Evolutionary conservation across 2,797 vertebrate genomes (phyloP), one percentile per base, ranked within the genome.

Genomic region (Xenops minutus): DNA sequence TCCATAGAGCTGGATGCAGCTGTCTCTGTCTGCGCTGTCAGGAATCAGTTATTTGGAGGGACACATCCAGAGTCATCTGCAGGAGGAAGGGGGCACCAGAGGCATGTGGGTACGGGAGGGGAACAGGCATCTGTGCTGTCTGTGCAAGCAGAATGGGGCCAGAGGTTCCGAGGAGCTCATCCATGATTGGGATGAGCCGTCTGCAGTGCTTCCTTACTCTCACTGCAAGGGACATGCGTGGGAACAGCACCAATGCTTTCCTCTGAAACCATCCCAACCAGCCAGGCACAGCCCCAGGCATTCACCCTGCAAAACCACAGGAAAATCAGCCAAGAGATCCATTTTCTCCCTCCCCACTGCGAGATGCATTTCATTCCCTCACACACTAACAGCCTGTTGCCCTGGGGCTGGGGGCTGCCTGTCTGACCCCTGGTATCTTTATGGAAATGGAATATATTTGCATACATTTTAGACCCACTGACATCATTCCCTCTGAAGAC

Each of bases 401-500:
- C 63, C 43, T 18, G 7, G 51, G 69, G 79, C 76, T 79, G 69
- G 82, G 76, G 79, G 22, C 43, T 82, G 44, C 14, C 58, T 66
- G 26, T 55, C 72, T 86, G 88, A 89, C 88, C 87, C 67, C 56
- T 39, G 34, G 8, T 62, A 88, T 67, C 81, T 84, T 82, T 79
- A 89, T 30, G 14, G 77, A 44, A 63, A 51, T 1, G 4, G 75
- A 89, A 89, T 67, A 29, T 15, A 93, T 96, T 95, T 96, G 79
- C 62, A 69, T 77, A 67, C 36, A 87, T 64, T 79, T 88, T 88
- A 95, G 82, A 66, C 83, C 72, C 75, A 22, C 66, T 96, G 86
- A 88, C 84, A 88, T 92, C 48, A 19, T 81, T 97, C 87, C 85
- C 95, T 95, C 90, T 74, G 71, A 93, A 94, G 89, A 94, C 72